Conservation (phyloP, 2,113 vertebrate genomes). For the Damaliscus lunatus region DNA sequence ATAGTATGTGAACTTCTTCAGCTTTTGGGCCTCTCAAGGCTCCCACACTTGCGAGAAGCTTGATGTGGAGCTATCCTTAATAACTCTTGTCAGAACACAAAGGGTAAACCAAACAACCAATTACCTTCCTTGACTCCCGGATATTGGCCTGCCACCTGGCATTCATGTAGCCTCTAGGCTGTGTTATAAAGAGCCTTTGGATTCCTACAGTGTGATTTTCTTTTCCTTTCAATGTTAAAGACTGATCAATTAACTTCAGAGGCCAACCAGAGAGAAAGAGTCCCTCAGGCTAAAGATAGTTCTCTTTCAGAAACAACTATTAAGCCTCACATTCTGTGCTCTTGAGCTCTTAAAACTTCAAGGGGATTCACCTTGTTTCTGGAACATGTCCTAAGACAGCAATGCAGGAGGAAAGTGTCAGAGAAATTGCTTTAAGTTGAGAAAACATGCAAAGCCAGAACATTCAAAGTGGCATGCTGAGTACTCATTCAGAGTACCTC, state of each 20-base stretch:
- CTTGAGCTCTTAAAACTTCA: background rate
- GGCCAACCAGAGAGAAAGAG: background rate
- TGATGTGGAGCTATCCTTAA: background rate
- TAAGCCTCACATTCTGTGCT: constrained; percentile 5
- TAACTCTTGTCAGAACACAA: background rate
- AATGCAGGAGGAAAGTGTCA: background rate
- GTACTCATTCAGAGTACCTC: background rate
- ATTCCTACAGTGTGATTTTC: background rate
- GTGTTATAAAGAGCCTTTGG: constrained; percentile 53
- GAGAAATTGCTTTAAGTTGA: background rate
- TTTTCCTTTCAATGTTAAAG: constrained; percentile 52
- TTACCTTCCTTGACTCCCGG: constrained; percentile 7
- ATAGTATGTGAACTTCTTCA: background rate
- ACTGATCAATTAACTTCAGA: constrained; percentile 53
- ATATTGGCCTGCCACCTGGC: background rate
- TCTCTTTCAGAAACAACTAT: constrained; percentile 21
- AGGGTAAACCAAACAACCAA: background rate
- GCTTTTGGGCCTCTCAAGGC: background rate
- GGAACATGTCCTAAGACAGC: background rate
- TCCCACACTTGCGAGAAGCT: background rate
- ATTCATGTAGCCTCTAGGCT: background rate
- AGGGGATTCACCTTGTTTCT: constrained; percentile 14
- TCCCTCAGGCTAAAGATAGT: constrained; percentile 28
- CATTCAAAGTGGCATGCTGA: background rate
- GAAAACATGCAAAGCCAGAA: background rate